phyloP scores from a whole-genome alignment of 1,140 invertebrate species.

The Orchestia grillus region DNA sequence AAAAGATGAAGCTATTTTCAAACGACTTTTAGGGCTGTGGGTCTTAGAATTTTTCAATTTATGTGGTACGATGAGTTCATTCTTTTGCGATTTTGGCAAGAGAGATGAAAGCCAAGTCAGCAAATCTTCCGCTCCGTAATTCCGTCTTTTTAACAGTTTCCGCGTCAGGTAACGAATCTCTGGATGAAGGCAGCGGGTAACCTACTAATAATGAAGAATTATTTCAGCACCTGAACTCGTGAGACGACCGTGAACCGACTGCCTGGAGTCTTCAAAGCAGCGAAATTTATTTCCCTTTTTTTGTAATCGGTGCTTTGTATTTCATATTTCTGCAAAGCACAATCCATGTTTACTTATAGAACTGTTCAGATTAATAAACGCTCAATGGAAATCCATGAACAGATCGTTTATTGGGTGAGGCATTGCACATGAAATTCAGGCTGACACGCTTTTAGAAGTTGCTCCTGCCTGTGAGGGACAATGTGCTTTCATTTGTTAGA shows the following conservation, averaged over 20 bases:
- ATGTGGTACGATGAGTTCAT: not conserved
- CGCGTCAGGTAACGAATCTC: not conserved
- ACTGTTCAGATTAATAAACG: not conserved
- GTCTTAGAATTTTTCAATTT: not conserved
- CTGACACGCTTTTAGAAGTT: too few species aligned
- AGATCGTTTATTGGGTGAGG: not conserved
- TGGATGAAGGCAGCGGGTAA: not conserved
- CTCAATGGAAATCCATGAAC: not conserved
- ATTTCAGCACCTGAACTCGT: not conserved
- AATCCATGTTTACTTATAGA: too few species aligned
- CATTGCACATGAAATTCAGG: not conserved
- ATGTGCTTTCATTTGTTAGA: too few species aligned
- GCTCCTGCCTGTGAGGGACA: too few species aligned
- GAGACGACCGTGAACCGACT: not conserved
- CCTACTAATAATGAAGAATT: not conserved
- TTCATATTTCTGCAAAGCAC: not conserved
- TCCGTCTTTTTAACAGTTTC: not conserved
- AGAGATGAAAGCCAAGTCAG: not conserved
- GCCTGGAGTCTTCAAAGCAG: not conserved
- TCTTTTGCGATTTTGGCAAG: not conserved
- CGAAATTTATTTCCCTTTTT: not conserved
- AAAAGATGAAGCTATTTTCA: constrained; percentile 2
- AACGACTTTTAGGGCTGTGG: not conserved
- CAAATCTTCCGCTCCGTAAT: not conserved
- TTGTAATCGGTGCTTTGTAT: not conserved